Base-by-base conservation (phyloP, 2,113 vertebrate species). In the Hystrix brachyura region DNA sequence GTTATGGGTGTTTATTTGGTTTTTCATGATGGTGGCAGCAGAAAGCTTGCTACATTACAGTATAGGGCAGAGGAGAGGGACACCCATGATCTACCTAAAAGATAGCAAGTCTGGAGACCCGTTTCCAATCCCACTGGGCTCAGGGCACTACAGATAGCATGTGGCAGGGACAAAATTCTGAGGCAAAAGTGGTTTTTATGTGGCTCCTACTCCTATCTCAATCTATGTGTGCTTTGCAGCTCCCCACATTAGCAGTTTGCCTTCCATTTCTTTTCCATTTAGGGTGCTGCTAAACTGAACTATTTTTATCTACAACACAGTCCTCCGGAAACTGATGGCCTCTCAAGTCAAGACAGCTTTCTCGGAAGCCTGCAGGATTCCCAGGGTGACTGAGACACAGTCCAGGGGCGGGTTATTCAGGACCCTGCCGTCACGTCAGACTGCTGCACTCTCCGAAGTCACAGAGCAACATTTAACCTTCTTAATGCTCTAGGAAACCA, bases 401-500 rank as follows among this genome's bases (percentile, higher is more conserved):
- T 81, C 32, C 53, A 79, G 59, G 67, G 43, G 48, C 85, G 76
- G 25, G 15, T 84, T 64, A 80, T 46, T 79, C 18, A 11, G 71
- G 12, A 2, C 29, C 43, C 14, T 64, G 15, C 46, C 83, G 43
- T 32, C 10, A 79, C 23, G 87, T n/a, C 53, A 23, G 17, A 59
- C 23, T 9, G 25, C 15, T 46, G 0, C 14, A 32, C 32, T 88
- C 76, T 3, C 3, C 43, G n/a, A 84, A 60, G 81, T 23, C n/a
- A 95, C 15, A 93, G 88, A 97, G 62, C 51, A 97, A 65, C 79
- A 79, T 88, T 96, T 88, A 91, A 84, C n/a, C 32, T 72, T 84
- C 94, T 95, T 76, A 94, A 94, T 3, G 2, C 6, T 96, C 92
- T 92, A 59, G 94, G 96, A 94, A 89, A 91, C 10, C 11, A 97